phyloP scores from a whole-genome alignment of 2,113 vertebrate genomes.

The Cyanoderma ruficeps region DNA sequence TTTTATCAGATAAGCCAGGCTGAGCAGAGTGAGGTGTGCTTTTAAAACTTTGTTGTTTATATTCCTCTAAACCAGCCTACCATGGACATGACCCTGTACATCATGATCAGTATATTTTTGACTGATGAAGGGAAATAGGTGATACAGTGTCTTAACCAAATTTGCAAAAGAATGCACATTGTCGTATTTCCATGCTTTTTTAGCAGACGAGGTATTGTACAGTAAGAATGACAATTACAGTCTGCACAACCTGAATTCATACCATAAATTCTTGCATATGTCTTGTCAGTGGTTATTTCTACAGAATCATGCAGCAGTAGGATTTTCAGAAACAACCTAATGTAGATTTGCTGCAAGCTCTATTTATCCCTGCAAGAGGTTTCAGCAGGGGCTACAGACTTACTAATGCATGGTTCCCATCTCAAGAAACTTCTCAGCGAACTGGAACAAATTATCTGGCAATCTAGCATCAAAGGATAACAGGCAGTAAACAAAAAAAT shows the following conservation, averaged over 20 bases:
- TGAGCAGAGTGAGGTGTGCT: not conserved
- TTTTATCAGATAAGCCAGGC: not conserved
- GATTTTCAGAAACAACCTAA: not conserved
- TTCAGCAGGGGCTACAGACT: not conserved
- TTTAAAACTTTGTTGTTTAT: not conserved
- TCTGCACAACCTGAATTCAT: not conserved
- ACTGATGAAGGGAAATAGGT: not conserved
- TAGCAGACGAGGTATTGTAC: not conserved
- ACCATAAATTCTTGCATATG: not conserved
- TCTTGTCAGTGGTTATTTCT: not conserved
- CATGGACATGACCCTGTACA: not conserved
- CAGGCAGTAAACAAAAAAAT: not conserved
- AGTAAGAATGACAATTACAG: not conserved
- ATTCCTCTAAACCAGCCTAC: not conserved
- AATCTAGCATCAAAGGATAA: conserved; percentile 3
- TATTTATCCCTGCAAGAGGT: not conserved
- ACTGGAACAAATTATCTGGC: conserved; percentile 27
- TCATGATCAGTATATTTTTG: not conserved
- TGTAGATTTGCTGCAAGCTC: not conserved
- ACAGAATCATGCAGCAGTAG: not conserved
- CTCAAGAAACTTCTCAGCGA: not conserved
- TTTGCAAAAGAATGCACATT: not conserved
- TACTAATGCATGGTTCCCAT: not conserved
- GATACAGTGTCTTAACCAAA: not conserved
- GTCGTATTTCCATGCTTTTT: not conserved